Base-by-base conservation (phyloP, 2,797 vertebrate species). In the Chaetophractus vellerosus region DNA sequence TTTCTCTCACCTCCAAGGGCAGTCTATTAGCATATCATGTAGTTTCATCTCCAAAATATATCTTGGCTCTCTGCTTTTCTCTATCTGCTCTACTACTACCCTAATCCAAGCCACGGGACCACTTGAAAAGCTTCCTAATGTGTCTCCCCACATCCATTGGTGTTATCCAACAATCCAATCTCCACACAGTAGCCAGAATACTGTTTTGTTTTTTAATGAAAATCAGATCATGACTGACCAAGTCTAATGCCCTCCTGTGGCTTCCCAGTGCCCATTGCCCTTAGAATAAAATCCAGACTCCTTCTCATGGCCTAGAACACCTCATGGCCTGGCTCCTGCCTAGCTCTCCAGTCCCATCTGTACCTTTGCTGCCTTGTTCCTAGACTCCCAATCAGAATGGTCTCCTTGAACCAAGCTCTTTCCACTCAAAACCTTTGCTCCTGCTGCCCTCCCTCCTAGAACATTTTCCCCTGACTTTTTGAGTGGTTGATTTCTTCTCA, bases 61-160 rank as follows among this genome's bases (percentile, higher is more conserved):
- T 59, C 33, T 45, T 75, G 78, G 81, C 55, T 91, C 31, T 50
- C 48, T 82, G 80, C 19, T 93, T 82, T 75, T 86, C 9, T 82
- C 68, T 79, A 1, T 78, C 21, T 36, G 48, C 36, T 83, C 26
- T 33, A 80, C 55, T 52, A 18, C n/a, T 80, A 2, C 19, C 23
- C 2, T 88, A 80, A 81, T 23, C 50, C n/a, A 96, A 92, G 18
- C 16, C 74, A 80, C 18, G 16, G 72, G 61, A 89, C 31, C 38
- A 82, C 33, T 12, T 48, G 45, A 45, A 93, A 94, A 86, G 4
- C 18, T 52, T 82, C 14, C 18, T 81, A 45, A 31, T 18, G 64
- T 26, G 4, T 83, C 33, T 68, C 23, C 6, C 11, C 83, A 8
- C 14, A 31, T 28, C 68, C 18, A 45, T 48, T 14, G 87, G 10